These are phyloP conservation scores for Cynodonichthys magdalenae DNA, from an alignment of 2,797 vertebrate species.

Conservation along the genomic window DNA sequence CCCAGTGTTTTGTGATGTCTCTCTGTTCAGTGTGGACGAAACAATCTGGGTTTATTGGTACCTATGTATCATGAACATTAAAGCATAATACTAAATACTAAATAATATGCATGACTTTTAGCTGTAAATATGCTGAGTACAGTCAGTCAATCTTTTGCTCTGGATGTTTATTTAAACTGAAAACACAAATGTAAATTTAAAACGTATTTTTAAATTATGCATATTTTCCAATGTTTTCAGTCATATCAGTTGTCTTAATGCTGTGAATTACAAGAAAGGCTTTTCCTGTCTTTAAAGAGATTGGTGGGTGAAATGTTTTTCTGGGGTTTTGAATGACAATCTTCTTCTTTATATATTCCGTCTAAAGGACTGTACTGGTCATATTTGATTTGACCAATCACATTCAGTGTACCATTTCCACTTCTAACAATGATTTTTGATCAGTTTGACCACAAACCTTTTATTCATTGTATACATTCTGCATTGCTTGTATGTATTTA, in stretches of 20 bases:
- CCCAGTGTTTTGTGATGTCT: constrained; percentile 19
- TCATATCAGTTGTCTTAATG: constrained; percentile 16
- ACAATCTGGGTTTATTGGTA: constrained; percentile 19
- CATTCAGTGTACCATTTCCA: not conserved
- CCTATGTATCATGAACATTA: constrained; percentile 25
- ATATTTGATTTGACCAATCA: constrained; percentile 27
- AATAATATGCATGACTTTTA: constrained; percentile 50
- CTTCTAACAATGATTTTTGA: constrained; percentile 11
- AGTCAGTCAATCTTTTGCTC: constrained; percentile 22
- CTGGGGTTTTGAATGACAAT: constrained; percentile 34
- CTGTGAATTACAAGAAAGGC: constrained; percentile 36
- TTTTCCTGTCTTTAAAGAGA: constrained; percentile 3
- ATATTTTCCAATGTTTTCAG: constrained; percentile 17
- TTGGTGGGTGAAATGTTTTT: not conserved
- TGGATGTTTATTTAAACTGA: constrained; percentile 29
- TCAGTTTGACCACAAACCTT: constrained; percentile 4
- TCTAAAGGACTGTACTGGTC: constrained; percentile 8
- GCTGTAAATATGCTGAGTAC: constrained; percentile 15
- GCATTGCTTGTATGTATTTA: constrained; percentile 9
- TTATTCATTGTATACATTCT: constrained; percentile 13
- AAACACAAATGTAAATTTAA: constrained; percentile 26
- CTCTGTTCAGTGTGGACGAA: constrained; percentile 23
- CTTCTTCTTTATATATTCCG: constrained; percentile 1
- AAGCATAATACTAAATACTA: constrained; percentile 21
- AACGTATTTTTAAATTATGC: not conserved